phyloP scores from a whole-genome alignment of 2,113 vertebrate genomes.

The Ciconia boyciana region DNA sequence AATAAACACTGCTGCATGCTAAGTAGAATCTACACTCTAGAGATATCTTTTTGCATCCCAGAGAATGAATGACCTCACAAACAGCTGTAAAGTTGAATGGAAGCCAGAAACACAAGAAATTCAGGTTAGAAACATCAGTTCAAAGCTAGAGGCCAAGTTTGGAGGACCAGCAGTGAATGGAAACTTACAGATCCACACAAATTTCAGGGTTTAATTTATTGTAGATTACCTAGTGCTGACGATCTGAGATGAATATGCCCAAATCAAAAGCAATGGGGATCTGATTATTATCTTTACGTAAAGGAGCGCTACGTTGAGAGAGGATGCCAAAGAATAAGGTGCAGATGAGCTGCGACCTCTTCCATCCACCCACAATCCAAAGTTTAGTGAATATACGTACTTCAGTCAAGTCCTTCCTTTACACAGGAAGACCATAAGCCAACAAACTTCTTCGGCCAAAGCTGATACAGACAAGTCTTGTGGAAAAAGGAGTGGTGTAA shows the following conservation, averaged over 20 bases:
- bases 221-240: background rate
- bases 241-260: background rate
- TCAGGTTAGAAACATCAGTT: background rate
- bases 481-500: background rate
- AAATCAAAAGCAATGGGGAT: background rate
- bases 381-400: background rate
- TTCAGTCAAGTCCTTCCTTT: background rate
- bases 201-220: background rate
- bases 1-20: background rate
- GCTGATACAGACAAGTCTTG: background rate
- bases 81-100: background rate
- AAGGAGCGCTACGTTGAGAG: background rate
- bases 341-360: background rate
- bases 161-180: background rate
- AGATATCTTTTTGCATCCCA: background rate
- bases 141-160: background rate
- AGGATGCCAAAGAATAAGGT: background rate
- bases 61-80: background rate
- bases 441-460: background rate
- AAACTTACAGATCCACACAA: background rate
- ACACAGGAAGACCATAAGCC: background rate
- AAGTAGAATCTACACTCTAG: background rate
- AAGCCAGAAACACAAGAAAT: background rate
- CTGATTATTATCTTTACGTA: background rate
- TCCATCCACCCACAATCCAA: background rate